Percentiles rank a stretch among this genome's conserved stretches.
Evolutionary conservation across 2,888 invertebrate species (phyloP).

Genomic region (Phytoseiulus persimilis): DNA sequence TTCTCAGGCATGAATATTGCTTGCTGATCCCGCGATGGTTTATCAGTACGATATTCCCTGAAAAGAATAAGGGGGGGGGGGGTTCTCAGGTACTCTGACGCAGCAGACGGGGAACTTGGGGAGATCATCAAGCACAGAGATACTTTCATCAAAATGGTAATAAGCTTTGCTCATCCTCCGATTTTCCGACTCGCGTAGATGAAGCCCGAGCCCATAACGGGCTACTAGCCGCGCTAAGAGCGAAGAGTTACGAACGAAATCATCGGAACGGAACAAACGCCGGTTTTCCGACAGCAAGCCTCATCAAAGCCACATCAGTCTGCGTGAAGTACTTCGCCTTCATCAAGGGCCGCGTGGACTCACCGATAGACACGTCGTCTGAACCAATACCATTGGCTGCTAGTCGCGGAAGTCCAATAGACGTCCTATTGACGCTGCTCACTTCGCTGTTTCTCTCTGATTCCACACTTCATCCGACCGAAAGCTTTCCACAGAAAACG

Average conservation of each 20-base stretch:
- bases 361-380: not conserved
- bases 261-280: not conserved
- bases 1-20: too few species aligned
- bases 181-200: not conserved
- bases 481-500: not conserved
- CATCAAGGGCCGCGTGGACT: not conserved
- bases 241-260: not conserved
- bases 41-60: too few species aligned
- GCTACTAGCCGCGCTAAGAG: not conserved
- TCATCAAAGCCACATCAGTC: not conserved
- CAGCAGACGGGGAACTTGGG: too few species aligned
- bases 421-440: not conserved
- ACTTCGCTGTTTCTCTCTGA: not conserved
- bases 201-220: too few species aligned
- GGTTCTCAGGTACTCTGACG: too few species aligned
- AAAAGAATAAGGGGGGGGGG: too few species aligned
- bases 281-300: not conserved
- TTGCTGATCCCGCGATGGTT: too few species aligned
- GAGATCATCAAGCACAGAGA: too few species aligned
- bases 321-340: not conserved
- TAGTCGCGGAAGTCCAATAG: not conserved
- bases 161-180: not conserved
- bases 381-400: not conserved
- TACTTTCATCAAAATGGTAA: too few species aligned
- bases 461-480: not conserved